Evolutionary conservation across 1,140 invertebrate genomes (phyloP), one percentile per base, ranked within the genome.

Genomic region (Drosophila equinoxialis): DNA sequence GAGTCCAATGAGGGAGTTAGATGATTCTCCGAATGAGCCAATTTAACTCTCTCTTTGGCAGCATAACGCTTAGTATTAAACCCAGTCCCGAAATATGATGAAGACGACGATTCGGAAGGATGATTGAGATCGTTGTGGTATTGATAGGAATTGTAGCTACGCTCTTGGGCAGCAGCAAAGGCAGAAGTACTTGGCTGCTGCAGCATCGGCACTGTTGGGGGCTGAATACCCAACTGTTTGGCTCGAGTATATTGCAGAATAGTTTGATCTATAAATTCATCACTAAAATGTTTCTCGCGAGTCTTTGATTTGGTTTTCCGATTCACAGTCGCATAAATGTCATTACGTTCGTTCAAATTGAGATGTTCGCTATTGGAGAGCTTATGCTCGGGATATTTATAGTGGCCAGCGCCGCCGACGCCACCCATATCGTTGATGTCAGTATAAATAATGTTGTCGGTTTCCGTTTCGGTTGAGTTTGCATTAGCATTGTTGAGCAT

Each of bases 401-500:
- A 90, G 85, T 35, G 76, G 17, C 45, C 45, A 51, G 0, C 17
- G 1, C 45, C 42, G 10, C n/a, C 42, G 14, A 5, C 45, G 14
- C 45, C 45, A 48, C 45, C 74, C 66, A 92, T 85, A 66, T 92
- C 91, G 64, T 92, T 92, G 37, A 92, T 92, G 65, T 92, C 91
- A 37, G 86, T 82, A 73, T 92, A 92, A 58, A 92, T 92, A 60
- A 92, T 92, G 77, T 92, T 92, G 68, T 92, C 91, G 42, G 87
- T 90, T 70, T 92, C 91, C 23, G 91, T 90, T 87, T 91, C 87
- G 20, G 91, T 91, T 51, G 90, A 91, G 77, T 90, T 91, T 69
- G 82, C 91, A 69, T 91, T 92, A 39, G 82, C 91, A 70, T 90
- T 92, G 68, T 92, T 92, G 20, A 92, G 77, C 86, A 92, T 91